Evolutionary conservation across 1,140 invertebrate genomes (phyloP).

Genomic region (Potamilus streckersoni): DNA sequence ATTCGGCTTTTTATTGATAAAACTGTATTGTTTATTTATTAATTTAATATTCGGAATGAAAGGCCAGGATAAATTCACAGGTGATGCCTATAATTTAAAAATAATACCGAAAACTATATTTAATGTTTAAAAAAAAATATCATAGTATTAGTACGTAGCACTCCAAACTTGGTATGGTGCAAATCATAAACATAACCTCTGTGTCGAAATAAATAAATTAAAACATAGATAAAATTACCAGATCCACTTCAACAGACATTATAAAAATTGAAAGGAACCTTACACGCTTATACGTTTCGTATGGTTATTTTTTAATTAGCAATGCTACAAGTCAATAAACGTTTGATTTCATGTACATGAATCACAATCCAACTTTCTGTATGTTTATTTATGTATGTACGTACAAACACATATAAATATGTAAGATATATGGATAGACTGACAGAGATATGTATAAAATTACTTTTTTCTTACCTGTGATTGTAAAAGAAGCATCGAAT

Average conservation of each 20-base stretch:
- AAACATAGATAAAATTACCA: background rate
- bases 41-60: too few species aligned
- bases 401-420: too few species aligned
- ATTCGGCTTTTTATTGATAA: too few species aligned
- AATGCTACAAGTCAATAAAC: background rate
- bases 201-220: conserved; percentile 3
- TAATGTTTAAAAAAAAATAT: background rate
- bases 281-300: background rate
- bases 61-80: background rate
- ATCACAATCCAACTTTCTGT: background rate
- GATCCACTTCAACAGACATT: background rate
- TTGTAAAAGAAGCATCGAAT: conserved; percentile 45
- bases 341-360: background rate
- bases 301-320: background rate
- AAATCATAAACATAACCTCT: background rate
- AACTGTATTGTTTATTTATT: too few species aligned
- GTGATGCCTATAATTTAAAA: background rate
- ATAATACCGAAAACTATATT: background rate
- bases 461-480: conserved; percentile 27
- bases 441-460: too few species aligned
- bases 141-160: background rate
- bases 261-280: background rate
- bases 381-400: too few species aligned
- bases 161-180: background rate
- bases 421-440: too few species aligned